Conservation (phyloP, 2,888 invertebrate genomes). For the Strigamia transsilvanica region DNA sequence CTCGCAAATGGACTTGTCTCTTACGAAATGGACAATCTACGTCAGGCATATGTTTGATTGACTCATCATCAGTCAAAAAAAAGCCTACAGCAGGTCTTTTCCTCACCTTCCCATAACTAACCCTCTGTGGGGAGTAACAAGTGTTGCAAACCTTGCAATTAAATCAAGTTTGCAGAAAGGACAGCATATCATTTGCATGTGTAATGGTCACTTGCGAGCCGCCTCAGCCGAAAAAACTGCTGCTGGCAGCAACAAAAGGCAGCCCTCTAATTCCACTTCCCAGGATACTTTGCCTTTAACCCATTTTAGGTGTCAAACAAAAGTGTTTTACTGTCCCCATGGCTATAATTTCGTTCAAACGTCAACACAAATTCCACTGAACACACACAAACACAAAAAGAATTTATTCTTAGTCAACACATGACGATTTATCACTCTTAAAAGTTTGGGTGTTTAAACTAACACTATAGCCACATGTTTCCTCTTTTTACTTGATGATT, state of each 20-base stretch:
- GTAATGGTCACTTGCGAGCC: not conserved
- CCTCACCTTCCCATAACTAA: constrained; percentile 28
- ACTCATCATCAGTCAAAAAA: constrained; percentile 28
- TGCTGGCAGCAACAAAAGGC: not conserved
- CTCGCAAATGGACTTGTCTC: constrained; percentile 29
- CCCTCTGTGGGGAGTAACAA: constrained; percentile 33
- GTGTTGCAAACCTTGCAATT: constrained; percentile 18
- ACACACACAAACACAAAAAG: constrained; percentile 31
- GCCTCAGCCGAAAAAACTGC: not conserved
- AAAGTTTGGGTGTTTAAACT: not conserved
- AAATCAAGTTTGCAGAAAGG: constrained; percentile 3
- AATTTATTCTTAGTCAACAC: constrained; percentile 33
- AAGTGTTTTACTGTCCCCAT: constrained; percentile 19
- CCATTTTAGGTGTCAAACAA: constrained; percentile 36
- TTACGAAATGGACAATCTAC: not conserved
- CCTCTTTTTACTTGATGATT: not conserved
- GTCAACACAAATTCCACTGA: constrained; percentile 2
- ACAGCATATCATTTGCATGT: constrained; percentile 36
- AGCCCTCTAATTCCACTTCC: not conserved
- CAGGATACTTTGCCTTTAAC: not conserved
- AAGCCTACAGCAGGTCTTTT: constrained; percentile 13
- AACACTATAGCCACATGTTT: not conserved
- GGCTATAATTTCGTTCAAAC: not conserved
- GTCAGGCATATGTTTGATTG: not conserved
- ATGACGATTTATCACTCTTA: constrained; percentile 7